Base-by-base conservation (phyloP, 2,797 vertebrate species). In the Mormyrus proboscirostris region DNA sequence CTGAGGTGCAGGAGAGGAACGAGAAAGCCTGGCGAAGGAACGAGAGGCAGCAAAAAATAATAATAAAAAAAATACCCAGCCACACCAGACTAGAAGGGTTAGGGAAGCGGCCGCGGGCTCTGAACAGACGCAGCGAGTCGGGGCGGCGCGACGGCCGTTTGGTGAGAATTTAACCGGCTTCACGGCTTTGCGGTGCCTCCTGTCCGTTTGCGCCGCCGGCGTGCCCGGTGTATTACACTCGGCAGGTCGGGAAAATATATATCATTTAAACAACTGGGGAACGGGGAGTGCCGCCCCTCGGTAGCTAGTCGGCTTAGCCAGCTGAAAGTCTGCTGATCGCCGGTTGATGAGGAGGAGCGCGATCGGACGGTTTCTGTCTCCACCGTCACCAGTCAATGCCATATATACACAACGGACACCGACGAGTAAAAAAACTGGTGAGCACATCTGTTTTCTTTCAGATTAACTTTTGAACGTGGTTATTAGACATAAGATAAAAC, bases 301-400 rank as follows among this genome's bases (percentile, higher is more conserved):
- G 92, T 93, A 93, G 95, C 95, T 95, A 95, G 94, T 95, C 94
- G 92, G 94, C 91, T 86, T 51, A 57, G 95, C 96, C 96, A 96
- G 95, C 96, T 93, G 88, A 89, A 87, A 90, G 94, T 92, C 87
- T 84, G 79, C 88, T 88, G 90, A 93, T 93, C 93, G 94, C 90
- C 92, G 94, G 96, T 96, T 94, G 95, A 96, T 96, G 95, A 95
- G 95, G 79, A 73, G 65, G 65, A 73, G 65, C 88, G 79, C 95
- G 95, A 95, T 94, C 93, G 93, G 94, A 94, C 94, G 91, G 93
- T 87, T n/a, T 84, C 91, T 93, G 89, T 92, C 91, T 93, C 92
- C 93, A 92, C 89, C 93, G 93, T 93, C 94, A 94, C 92, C 96
- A 94, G 95, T 96, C 95, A 95, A 96, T 96, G 96, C 95, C 93